Base-by-base conservation (phyloP, 2,113 vertebrate species). In the Actinemys pallida region DNA sequence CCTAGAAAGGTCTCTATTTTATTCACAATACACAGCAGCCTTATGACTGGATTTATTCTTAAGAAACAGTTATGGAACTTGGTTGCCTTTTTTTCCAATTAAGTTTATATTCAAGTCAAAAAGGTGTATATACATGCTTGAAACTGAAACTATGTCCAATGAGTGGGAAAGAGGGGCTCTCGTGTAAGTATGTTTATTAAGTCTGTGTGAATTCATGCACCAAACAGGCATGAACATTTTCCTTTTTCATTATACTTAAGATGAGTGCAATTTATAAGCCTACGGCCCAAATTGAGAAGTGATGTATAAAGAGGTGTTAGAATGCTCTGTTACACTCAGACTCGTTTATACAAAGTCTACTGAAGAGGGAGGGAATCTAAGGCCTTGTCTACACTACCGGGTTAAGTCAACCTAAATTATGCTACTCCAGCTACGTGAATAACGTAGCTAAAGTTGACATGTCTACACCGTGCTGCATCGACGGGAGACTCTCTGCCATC, bases 21-120 rank as follows among this genome's bases (percentile, higher is more conserved):
- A 91, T 79, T 92, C 92, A 65, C 80, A 95, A 79, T 59, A 96
- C 3, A 12, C 69, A 90, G 80, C 56, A 90, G 56, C 78, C 81
- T 92, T 84, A 83, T 91, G 78, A 59, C 16, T 84, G 39, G 17
- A 93, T 97, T 95, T 92, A 87, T 93, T 96, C 29, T 50, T 93
- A 89, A 81, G 93, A 84, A 53, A 90, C 89, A 53, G 1, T 75
- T 65, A 72, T 65, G 90, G 42, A 92, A 96, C 10, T 88, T 86
- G 72, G 57, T 10, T 96, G 16, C n/a, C 10, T 65, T 62, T 92
- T n/a, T n/a, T 86, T 95, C 86, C 1, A 78, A 25, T 92, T 95
- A 1, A 81, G 84, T 91, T 54, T 89, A 49, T 45, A 90, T 56
- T 22, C 79, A 87, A 87, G 87, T 94, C 9, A 92, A 81, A 95